Evolutionary conservation across 2,113 vertebrate species (phyloP), one percentile per base, ranked within the genome.

Genomic region (Plectropomus leopardus): DNA sequence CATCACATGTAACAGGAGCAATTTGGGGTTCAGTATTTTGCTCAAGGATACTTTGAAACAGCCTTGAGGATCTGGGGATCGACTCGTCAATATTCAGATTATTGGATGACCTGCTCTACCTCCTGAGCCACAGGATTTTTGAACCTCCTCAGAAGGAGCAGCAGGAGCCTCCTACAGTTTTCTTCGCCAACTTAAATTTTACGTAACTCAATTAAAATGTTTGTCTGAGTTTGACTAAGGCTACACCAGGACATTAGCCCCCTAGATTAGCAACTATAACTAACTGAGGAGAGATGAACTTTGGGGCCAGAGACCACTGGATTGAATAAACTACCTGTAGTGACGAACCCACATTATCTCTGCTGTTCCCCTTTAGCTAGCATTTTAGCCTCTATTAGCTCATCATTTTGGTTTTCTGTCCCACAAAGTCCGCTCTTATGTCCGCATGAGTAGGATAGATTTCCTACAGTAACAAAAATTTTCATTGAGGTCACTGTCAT

Each of bases 401-500:
- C 30, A n/a, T 21, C 16, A 34, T 61, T 61, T 61, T 42, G 59
- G 40, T 17, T 45, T 10, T 17, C 24, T 15, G 6, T 10, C 15
- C 40, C 23, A 45, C 36, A 44, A 44, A 44, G n/a, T 26, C n/a
- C 4, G 11, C n/a, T 53, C 23, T n/a, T n/a, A n/a, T n/a, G n/a
- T n/a, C n/a, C n/a, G n/a, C n/a, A n/a, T n/a, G n/a, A n/a, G n/a
- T n/a, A 55, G 53, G 16, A 54, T 28, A 26, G 28, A 4, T 54
- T 53, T 28, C 51, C 23, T 15, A 23, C 5, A 15, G 3, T 55
- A 26, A 55, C 15, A 57, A 1, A 4, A 9, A 57, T 32, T 32
- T 57, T 4, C 4, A 57, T 55, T 55, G 60, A 54, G 47, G 64
- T 75, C 57, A 74, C 28, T 14, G 55, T 44, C 24, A 44, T 55